Conservation (phyloP, 30 jellyfish, hydroid and myxozoan genomes). For the Chrysaora quinquecirrha region DNA sequence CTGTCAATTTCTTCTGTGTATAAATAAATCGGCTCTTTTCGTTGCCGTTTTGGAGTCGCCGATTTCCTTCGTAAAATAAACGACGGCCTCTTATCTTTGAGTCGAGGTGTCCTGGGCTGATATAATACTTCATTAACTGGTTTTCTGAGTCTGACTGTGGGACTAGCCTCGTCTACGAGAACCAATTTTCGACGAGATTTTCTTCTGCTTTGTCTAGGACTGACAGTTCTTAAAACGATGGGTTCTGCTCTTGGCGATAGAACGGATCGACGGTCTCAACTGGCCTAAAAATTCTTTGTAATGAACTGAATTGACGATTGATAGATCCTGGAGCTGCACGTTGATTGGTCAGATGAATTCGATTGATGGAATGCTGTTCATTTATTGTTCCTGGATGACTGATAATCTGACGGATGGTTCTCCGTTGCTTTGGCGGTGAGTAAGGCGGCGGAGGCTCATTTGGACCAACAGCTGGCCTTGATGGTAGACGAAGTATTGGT, state of each 20-base stretch:
- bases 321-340: background rate
- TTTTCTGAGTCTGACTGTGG: background rate
- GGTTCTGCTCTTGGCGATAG: background rate
- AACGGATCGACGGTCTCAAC: no score
- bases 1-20: background rate
- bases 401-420: background rate
- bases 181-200: background rate
- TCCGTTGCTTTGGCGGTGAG: conserved; percentile 29
- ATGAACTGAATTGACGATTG: background rate
- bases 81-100: background rate
- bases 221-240: background rate
- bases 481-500: conserved; percentile 48
- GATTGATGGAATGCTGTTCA: background rate
- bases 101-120: background rate
- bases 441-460: conserved; percentile 68
- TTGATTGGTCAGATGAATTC: background rate
- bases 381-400: background rate
- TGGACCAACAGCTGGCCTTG: conserved; percentile 28
- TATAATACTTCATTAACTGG: background rate
- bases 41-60: conserved; percentile 15
- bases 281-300: background rate
- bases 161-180: background rate
- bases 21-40: background rate
- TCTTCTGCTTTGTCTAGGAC: background rate
- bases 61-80: conserved; percentile 18